Evolutionary conservation across 2,797 vertebrate species (phyloP).

Genomic region (Mormyrus hasselquistii): DNA sequence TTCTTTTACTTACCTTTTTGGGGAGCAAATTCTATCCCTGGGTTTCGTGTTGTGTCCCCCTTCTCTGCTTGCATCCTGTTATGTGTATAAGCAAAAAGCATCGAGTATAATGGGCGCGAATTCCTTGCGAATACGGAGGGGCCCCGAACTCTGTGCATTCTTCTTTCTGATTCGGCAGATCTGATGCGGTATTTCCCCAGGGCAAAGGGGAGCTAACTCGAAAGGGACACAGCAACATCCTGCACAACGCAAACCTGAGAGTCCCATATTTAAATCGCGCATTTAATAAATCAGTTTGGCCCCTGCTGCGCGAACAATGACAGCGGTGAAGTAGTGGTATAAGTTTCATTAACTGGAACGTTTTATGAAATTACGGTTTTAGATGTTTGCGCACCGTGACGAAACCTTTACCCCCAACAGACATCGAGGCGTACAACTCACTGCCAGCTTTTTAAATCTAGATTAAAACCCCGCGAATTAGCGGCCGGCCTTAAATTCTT

Average conservation of each 20-base stretch:
- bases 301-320: neutral
- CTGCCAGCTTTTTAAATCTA: neutral
- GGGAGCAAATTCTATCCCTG: neutral
- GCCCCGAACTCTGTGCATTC: neutral
- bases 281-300: neutral
- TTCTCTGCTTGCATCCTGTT: conserved; percentile 3
- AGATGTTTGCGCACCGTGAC: neutral
- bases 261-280: neutral
- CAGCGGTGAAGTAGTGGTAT: neutral
- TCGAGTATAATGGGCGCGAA: neutral
- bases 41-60: neutral
- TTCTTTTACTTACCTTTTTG: conserved; percentile 12
- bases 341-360: neutral
- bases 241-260: neutral
- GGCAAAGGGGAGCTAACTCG: neutral
- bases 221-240: neutral
- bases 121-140: neutral
- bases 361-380: neutral
- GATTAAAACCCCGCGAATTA: conserved; percentile 17
- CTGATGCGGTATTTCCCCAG: neutral
- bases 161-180: neutral
- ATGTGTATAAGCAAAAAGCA: neutral
- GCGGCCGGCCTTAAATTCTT: conserved; percentile 2
- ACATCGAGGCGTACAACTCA: neutral
- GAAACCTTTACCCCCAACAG: neutral